Percentiles rank a stretch among this genome's conserved stretches.
phyloP scores from a whole-genome alignment of 2,888 invertebrate species.

The Sminthurinus aureus region DNA sequence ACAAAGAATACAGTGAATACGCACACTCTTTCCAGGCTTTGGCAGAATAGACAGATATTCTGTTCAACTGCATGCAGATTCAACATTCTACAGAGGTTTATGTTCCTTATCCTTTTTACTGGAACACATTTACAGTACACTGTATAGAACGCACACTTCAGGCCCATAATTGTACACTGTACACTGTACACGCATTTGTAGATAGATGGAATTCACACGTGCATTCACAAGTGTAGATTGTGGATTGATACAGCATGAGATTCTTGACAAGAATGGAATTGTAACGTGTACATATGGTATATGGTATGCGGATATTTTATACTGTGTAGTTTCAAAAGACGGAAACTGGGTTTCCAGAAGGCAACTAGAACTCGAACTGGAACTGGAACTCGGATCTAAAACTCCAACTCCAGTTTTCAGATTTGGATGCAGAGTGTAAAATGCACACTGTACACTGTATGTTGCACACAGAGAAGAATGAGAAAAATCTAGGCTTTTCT shows the following conservation, averaged over 20 bases:
- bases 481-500: too few relatives aligned
- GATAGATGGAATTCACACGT: not conserved
- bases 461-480: too few relatives aligned
- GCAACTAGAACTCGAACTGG: not conserved
- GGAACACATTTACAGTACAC: too few relatives aligned
- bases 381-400: not conserved
- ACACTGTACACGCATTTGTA: not conserved
- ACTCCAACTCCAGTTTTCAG: not conserved
- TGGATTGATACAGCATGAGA: not conserved
- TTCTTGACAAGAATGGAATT: not conserved
- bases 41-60: not conserved
- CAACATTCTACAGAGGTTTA: not conserved
- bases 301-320: not conserved
- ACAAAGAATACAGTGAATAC: too few relatives aligned
- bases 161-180: not conserved
- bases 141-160: too few relatives aligned
- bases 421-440: too few relatives aligned
- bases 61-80: not conserved
- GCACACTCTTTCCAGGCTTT: not conserved
- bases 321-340: not conserved
- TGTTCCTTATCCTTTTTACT: not conserved
- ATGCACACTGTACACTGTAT: too few relatives aligned
- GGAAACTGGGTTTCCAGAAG: not conserved
- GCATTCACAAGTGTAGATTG: not conserved
- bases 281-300: not conserved